phyloP scores from a whole-genome alignment of 2,113 vertebrate genomes.

The Tragelaphus buxtoni region DNA sequence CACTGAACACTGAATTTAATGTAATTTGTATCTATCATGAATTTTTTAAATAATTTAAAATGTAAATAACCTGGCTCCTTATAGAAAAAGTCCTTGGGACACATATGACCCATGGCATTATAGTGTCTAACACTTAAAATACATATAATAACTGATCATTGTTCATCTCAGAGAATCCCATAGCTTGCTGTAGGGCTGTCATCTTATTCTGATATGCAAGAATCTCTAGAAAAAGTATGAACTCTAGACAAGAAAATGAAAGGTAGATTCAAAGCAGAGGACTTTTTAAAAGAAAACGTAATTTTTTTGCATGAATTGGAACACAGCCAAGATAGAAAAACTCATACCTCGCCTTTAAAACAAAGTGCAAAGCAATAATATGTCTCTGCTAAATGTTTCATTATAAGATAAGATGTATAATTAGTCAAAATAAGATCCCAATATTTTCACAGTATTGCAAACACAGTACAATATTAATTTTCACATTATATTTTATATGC shows the following conservation, averaged over 20 bases:
- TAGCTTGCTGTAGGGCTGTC: neutral
- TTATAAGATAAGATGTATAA: slow-evolving; percentile 48
- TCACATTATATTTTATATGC: slow-evolving; percentile 61
- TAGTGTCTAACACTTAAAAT: neutral
- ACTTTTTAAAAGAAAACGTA: slow-evolving; percentile 20
- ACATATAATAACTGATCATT: neutral
- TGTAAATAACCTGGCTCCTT: neutral
- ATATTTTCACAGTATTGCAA: slow-evolving; percentile 61
- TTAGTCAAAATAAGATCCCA: slow-evolving; percentile 65
- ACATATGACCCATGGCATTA: neutral
- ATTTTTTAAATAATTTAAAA: neutral
- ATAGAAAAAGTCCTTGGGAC: neutral
- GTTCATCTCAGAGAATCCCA: neutral
- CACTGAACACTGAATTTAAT: neutral
- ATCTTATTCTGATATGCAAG: neutral
- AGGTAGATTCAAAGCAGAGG: neutral
- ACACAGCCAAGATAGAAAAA: slow-evolving; percentile 32
- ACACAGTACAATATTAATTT: slow-evolving; percentile 67
- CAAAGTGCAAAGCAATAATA: slow-evolving; percentile 48
- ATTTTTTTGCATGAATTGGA: slow-evolving; percentile 45
- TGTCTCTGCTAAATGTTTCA: slow-evolving; percentile 44
- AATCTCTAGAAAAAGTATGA: neutral
- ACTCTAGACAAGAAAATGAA: neutral
- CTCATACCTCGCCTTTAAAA: slow-evolving; percentile 52
- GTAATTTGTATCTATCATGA: neutral